Evolutionary conservation across 2,888 invertebrate species (phyloP).

Genomic region (Octonoba sinensis): DNA sequence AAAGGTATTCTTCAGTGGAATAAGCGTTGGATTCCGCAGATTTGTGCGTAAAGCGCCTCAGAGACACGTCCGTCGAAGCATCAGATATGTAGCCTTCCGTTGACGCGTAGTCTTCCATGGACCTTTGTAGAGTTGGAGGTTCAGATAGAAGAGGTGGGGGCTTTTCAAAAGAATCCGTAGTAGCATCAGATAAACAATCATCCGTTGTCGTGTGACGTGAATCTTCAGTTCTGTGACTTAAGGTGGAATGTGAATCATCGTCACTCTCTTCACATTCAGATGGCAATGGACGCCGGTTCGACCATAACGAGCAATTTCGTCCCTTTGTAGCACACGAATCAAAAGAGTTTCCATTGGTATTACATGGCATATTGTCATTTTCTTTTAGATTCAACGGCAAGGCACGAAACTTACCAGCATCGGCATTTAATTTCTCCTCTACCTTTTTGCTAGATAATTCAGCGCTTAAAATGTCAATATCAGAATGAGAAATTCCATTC

Average conservation of each 20-base stretch:
- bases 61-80: constrained; percentile 48
- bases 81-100: constrained; percentile 53
- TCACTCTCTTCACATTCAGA: constrained; percentile 47
- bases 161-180: constrained; percentile 59
- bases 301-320: not conserved
- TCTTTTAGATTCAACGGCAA: constrained; percentile 30
- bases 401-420: constrained; percentile 38
- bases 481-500: not conserved
- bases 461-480: not conserved
- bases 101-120: constrained; percentile 34
- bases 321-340: not conserved
- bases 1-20: constrained; percentile 46
- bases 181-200: constrained; percentile 54
- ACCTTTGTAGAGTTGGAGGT: not conserved
- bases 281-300: not conserved
- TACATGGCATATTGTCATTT: not conserved
- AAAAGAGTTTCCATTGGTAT: not conserved
- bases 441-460: not conserved
- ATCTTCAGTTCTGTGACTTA: constrained; percentile 68
- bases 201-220: constrained; percentile 57
- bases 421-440: not conserved
- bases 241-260: constrained; percentile 59
- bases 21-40: constrained; percentile 18
- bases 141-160: constrained; percentile 5
- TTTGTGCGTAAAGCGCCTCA: constrained; percentile 32